phyloP scores from a whole-genome alignment of 2,113 vertebrate genomes.

The Corydoras maculifer region DNA sequence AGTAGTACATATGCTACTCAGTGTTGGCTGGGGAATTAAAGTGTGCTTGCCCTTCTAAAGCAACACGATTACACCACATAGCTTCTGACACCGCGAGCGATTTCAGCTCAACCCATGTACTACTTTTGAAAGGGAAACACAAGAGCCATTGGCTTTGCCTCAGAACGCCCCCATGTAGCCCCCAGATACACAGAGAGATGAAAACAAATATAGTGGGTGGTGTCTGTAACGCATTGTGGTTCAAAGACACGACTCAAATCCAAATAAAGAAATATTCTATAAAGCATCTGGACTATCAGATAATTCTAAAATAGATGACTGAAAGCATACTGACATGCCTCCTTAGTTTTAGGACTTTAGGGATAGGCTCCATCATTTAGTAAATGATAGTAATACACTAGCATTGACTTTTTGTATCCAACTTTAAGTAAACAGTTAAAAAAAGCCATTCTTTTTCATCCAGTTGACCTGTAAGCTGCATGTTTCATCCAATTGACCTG shows the following conservation, averaged over 20 bases:
- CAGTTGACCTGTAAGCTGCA: too few species aligned
- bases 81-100: conserved; percentile 27
- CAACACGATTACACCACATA: conserved; percentile 35
- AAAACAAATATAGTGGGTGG: conserved; percentile 9
- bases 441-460: too few species aligned
- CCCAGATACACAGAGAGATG: conserved; percentile 21
- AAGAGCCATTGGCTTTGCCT: background rate
- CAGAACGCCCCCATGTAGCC: conserved; percentile 31
- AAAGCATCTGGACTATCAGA: conserved; percentile 6
- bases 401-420: too few species aligned
- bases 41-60: conserved; percentile 22
- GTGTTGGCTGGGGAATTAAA: conserved; percentile 26
- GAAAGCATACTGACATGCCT: too few species aligned
- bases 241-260: conserved; percentile 2
- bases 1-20: conserved; percentile 19
- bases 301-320: background rate
- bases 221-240: conserved; percentile 7
- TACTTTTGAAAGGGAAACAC: conserved; percentile 9
- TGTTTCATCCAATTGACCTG: too few species aligned
- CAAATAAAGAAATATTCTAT: conserved; percentile 10
- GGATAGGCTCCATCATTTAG: too few species aligned
- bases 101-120: conserved; percentile 18
- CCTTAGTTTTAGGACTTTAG: too few species aligned
- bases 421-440: too few species aligned
- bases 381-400: too few species aligned